Percentiles rank a stretch among this genome's conserved stretches.
phyloP scores from a whole-genome alignment of 2,888 invertebrate species.

The Scaptomyza parva region DNA sequence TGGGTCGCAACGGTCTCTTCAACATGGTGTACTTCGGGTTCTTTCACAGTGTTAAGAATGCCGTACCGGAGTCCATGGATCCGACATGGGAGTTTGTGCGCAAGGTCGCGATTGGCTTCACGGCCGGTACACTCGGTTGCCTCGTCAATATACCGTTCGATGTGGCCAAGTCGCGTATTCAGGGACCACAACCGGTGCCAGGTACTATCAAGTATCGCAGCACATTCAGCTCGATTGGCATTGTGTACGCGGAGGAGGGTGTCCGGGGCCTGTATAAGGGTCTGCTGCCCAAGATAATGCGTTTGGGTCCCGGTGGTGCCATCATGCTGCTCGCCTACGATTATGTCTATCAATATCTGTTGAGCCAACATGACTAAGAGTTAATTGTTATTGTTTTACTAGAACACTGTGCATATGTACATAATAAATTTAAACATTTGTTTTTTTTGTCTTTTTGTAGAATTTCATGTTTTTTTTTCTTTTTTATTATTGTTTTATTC shows the following conservation, averaged over 20 bases:
- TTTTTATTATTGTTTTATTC: too few relatives aligned
- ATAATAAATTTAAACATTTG: slow-evolving; percentile 2
- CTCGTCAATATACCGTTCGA: slow-evolving; percentile 97
- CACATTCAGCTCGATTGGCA: slow-evolving; percentile 89
- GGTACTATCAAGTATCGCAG: slow-evolving; percentile 91
- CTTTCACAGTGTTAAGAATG: slow-evolving; percentile 95
- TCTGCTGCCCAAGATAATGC: slow-evolving; percentile 94
- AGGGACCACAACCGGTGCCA: slow-evolving; percentile 93
- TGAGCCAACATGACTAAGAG: slow-evolving; percentile 36
- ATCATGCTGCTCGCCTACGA: slow-evolving; percentile 98
- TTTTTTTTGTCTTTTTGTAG: background rate
- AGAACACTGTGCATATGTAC: background rate
- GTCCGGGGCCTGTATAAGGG: slow-evolving; percentile 96
- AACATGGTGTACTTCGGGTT: slow-evolving; percentile 98
- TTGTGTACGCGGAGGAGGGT: slow-evolving; percentile 95
- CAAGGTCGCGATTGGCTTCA: slow-evolving; percentile 93
- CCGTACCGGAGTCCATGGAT: slow-evolving; percentile 89
- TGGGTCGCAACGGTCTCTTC: slow-evolving; percentile 95
- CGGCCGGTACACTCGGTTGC: slow-evolving; percentile 94
- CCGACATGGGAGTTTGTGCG: slow-evolving; percentile 89
- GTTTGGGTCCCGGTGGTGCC: slow-evolving; percentile 97
- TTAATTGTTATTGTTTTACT: background rate
- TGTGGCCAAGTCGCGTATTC: slow-evolving; percentile 97
- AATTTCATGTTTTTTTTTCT: background rate
- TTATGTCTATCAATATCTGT: slow-evolving; percentile 91